Evolutionary conservation across 2,797 vertebrate species (phyloP).

Genomic region (Sebastes oblongus): DNA sequence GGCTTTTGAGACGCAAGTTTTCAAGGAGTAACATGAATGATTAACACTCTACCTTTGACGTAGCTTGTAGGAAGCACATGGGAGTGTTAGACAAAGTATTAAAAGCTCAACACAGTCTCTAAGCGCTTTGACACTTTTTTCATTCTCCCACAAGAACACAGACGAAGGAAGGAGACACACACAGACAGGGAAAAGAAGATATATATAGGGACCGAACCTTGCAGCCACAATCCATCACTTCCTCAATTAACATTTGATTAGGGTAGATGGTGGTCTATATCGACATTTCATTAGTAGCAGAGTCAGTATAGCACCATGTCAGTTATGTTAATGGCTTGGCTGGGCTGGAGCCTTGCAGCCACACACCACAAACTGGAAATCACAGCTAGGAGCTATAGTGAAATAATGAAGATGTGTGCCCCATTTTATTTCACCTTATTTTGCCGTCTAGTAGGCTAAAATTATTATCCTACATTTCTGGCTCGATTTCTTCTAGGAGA

Average conservation of each 20-base stretch:
- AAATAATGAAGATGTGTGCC: conserved; percentile 40
- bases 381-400: conserved; percentile 7
- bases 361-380: conserved; percentile 35
- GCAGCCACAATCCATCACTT: conserved; percentile 56
- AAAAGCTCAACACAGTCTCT: background rate
- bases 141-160: background rate
- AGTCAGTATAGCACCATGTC: conserved; percentile 50
- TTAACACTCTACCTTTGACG: background rate
- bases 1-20: background rate
- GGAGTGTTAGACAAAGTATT: background rate
- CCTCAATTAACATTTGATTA: conserved; percentile 75
- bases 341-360: conserved; percentile 29
- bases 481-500: background rate
- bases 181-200: background rate
- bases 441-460: background rate
- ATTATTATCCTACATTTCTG: background rate
- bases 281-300: conserved; percentile 72
- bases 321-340: conserved; percentile 67
- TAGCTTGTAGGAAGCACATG: background rate
- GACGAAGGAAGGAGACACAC: background rate
- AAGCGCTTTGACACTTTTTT: background rate
- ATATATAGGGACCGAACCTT: conserved; percentile 4
- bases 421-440: background rate
- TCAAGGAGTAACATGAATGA: conserved; percentile 17
- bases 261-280: conserved; percentile 63